Percentiles rank a stretch among this genome's conserved stretches.
phyloP scores from a whole-genome alignment of 2,797 vertebrate genomes.

The Streptopelia turtur region DNA sequence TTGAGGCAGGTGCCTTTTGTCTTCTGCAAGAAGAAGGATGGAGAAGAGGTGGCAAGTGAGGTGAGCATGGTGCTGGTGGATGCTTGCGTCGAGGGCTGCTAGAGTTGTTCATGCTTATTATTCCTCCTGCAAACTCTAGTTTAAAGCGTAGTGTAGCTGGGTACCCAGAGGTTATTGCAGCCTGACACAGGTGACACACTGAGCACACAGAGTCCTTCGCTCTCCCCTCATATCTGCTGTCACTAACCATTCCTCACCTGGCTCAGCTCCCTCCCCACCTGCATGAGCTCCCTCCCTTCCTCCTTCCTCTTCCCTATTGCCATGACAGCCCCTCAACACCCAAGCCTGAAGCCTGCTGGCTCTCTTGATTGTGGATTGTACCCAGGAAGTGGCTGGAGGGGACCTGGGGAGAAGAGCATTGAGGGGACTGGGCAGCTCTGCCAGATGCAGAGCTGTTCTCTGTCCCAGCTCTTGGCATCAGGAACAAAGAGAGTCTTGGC shows the following conservation, averaged over 20 bases:
- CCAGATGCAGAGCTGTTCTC: not conserved
- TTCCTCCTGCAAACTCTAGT: not conserved
- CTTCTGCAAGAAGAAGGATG: not conserved
- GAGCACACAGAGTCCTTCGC: not conserved
- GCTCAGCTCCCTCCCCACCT: not conserved
- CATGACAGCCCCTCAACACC: conserved; percentile 69
- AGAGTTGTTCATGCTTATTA: not conserved
- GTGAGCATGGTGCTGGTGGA: not conserved
- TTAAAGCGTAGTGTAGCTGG: not conserved
- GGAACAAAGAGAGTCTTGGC: not conserved
- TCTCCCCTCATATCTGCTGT: conserved; percentile 8
- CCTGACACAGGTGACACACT: not conserved
- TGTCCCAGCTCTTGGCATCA: not conserved
- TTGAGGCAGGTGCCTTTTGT: not conserved
- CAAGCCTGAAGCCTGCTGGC: conserved; percentile 59
- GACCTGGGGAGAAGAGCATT: not conserved
- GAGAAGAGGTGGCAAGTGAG: not conserved
- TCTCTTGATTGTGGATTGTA: conserved; percentile 80
- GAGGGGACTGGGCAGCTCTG: not conserved
- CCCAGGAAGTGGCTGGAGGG: not conserved
- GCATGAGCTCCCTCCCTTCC: conserved; percentile 45
- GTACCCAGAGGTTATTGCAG: not conserved
- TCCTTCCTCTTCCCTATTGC: conserved; percentile 33
- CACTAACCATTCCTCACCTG: conserved; percentile 41
- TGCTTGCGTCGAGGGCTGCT: not conserved